Base-by-base conservation (phyloP, 2,888 invertebrate genomes). In the Capitulum mitella region DNA sequence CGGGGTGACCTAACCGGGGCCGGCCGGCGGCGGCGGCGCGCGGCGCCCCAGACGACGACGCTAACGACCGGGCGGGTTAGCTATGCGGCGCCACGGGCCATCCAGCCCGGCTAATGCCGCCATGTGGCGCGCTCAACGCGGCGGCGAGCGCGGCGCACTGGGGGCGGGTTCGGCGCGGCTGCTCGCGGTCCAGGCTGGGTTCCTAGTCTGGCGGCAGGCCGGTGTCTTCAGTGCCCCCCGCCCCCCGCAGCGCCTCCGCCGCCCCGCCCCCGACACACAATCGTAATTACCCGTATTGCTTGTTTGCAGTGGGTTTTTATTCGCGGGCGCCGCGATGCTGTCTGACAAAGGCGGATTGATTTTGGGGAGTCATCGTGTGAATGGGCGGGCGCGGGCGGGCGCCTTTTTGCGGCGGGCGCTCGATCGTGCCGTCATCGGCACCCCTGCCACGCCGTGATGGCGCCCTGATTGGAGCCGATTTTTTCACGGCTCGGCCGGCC, bases 221-320 rank as follows among this genome's bases (percentile, higher is more conserved):
- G 22, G 51, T 16, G 51, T 51, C 51, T 19, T 16, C 10, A 51
- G 51, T 43, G 43, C 43, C 43, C 43, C 43, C 29, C 6, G 58
- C 29, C 58, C 51, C 10, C 61, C 32, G 10, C 61, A 3, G 32
- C 16, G 37, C 5, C 70, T 22, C 37, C 37, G 70, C 70, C 37
- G 70, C 37, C 70, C 3, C 37, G 37, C 70, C 37, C 32, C 12
- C 70, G 3, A 6, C 70, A 8, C 34, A 37, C 70, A 37, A 37
- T 37, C 70, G 37, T 70, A 70, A 70, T 70, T 70, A 26, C 70
- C 70, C 70, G 70, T 61, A 16, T 22, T 70, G 70, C 34, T 37
- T 70, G 70, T 70, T 70, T 70, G 70, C 70, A 70, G 70, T 19
- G 37, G 70, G 6, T 32, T 70, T 70, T 64, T 64, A 2, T n/a